Evolutionary conservation across 2,797 vertebrate species (phyloP).

Genomic region (Sciurus carolinensis): DNA sequence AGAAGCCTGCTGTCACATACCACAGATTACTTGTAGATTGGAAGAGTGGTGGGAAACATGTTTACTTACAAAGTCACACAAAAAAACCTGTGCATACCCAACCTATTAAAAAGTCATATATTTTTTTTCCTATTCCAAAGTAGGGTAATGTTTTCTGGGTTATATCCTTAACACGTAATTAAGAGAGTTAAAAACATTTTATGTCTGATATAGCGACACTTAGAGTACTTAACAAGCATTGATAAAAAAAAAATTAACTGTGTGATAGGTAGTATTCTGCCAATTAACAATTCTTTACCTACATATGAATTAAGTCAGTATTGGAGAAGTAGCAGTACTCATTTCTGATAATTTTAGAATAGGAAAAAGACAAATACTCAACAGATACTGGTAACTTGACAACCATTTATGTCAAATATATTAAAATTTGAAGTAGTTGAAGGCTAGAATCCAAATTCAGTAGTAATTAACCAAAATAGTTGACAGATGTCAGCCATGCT

Average conservation of each 20-base stretch:
- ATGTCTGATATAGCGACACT: background rate
- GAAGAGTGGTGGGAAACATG: background rate
- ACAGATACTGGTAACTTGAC: conserved; percentile 72
- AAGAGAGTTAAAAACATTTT: conserved; percentile 63
- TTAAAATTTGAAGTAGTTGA: conserved; percentile 78
- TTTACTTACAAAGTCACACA: background rate
- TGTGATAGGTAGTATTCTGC: conserved; percentile 30
- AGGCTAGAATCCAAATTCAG: conserved; percentile 78
- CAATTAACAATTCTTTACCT: conserved; percentile 67
- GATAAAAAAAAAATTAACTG: conserved; percentile 13
- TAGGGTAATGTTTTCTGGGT: background rate
- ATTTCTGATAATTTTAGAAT: conserved; percentile 67
- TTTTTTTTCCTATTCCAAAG: background rate
- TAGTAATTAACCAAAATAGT: conserved; percentile 83
- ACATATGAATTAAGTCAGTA: conserved; percentile 14
- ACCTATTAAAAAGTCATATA: background rate
- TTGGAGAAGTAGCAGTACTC: conserved; percentile 45
- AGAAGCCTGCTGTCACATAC: background rate
- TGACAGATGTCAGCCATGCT: conserved; percentile 85
- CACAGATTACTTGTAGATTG: background rate
- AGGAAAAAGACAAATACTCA: conserved; percentile 74
- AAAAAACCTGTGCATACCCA: background rate
- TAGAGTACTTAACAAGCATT: conserved; percentile 52
- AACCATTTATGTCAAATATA: conserved; percentile 71
- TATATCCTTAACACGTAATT: background rate